These are phyloP conservation scores for Hylaea fasciaria DNA, from an alignment of 2,888 invertebrate genomes.

Conservation along the genomic window DNA sequence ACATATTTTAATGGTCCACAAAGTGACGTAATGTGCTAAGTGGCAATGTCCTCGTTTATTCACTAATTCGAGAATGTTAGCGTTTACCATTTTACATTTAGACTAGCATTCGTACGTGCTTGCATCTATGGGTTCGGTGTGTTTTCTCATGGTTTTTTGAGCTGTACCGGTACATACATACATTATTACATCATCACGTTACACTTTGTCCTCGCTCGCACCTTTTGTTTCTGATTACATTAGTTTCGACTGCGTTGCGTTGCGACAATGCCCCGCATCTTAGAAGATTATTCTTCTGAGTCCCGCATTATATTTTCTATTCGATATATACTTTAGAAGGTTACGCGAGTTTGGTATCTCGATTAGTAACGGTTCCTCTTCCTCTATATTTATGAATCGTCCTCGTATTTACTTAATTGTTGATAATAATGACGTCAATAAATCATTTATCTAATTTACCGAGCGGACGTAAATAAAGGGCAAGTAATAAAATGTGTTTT, in stretches of 20 bases:
- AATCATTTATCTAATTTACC: slow-evolving; percentile 47
- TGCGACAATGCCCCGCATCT: slow-evolving; percentile 11
- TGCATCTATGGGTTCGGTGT: slow-evolving; percentile 23
- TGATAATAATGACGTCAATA: slow-evolving; percentile 61
- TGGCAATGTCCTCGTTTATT: slow-evolving; percentile 40
- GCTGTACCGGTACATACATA: slow-evolving; percentile 18
- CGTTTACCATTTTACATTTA: slow-evolving; percentile 36
- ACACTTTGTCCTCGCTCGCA: slow-evolving; percentile 37
- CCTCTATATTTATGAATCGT: slow-evolving; percentile 28
- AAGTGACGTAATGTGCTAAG: slow-evolving; percentile 40
- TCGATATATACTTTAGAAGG: neutral
- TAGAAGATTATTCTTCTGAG: neutral
- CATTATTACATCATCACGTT: slow-evolving; percentile 40
- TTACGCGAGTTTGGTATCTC: neutral
- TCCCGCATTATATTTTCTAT: too few relatives aligned
- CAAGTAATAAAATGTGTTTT: slow-evolving; percentile 44
- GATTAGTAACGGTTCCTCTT: slow-evolving; percentile 4
- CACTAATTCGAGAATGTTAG: slow-evolving; percentile 33
- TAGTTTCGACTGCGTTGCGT: slow-evolving; percentile 7
- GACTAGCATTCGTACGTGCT: slow-evolving; percentile 16
- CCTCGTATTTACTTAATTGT: slow-evolving; percentile 38
- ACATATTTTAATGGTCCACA: slow-evolving; percentile 24
- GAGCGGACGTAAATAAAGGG: slow-evolving; percentile 46
- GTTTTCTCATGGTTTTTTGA: slow-evolving; percentile 38
- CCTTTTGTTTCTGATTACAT: slow-evolving; percentile 32